A percentile compares a stretch with the other conserved stretches of the same genome.
phyloP scores from a whole-genome alignment of 2,888 invertebrate genomes.

The Keiferia lycopersicella region DNA sequence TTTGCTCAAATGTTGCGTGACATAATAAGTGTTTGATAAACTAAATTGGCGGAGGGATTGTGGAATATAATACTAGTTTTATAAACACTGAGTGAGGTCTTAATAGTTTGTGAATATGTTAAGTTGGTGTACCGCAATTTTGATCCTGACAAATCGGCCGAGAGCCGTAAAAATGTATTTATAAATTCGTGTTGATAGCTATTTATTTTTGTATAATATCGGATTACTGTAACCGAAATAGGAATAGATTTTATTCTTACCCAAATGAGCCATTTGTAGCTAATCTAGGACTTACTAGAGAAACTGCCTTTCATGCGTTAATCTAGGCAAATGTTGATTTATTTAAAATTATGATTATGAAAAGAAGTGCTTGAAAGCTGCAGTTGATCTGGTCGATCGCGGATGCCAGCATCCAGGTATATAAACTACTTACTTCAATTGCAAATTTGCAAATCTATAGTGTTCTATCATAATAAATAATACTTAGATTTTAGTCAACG shows the following conservation, averaged over 20 bases:
- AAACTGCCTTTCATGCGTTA: background rate
- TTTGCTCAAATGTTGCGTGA: slow-evolving; percentile 32
- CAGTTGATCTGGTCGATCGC: slow-evolving; percentile 8
- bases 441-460: slow-evolving; percentile 33
- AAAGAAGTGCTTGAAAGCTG: background rate
- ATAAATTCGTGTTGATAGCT: slow-evolving; percentile 11
- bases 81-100: slow-evolving; percentile 3
- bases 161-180: slow-evolving; percentile 15
- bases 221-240: slow-evolving; percentile 6
- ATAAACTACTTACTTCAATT: slow-evolving; percentile 39
- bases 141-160: slow-evolving; percentile 15
- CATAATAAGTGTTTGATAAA: background rate
- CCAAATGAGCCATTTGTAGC: slow-evolving; percentile 17
- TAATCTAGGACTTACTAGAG: slow-evolving; percentile 9
- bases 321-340: slow-evolving; percentile 5
- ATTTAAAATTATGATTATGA: background rate
- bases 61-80: slow-evolving; percentile 13
- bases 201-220: slow-evolving; percentile 23
- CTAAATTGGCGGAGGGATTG: slow-evolving; percentile 15
- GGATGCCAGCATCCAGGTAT: background rate
- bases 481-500: slow-evolving; percentile 62
- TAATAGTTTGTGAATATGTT: slow-evolving; percentile 13
- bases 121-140: slow-evolving; percentile 19
- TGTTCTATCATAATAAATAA: slow-evolving; percentile 49
- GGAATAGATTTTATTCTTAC: background rate